Base-by-base conservation (phyloP, 2,888 invertebrate genomes). In the Phyto melanocephala region DNA sequence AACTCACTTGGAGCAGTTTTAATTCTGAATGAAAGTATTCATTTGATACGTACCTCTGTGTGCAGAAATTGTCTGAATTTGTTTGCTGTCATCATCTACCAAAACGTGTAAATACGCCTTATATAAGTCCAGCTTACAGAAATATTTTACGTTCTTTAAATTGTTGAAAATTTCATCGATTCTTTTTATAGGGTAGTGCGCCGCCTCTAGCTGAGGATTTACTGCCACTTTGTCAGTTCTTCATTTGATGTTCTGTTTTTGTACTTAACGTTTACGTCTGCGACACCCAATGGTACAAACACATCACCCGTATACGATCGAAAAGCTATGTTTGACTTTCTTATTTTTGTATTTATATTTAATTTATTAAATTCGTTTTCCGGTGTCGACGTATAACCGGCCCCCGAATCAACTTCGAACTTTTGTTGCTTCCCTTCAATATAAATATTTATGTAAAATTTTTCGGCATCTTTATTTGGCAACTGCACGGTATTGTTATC, bases 251-350 rank as follows among this genome's bases (percentile, higher is more conserved):
- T 2, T 28, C n/a, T 54, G 6, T 20, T 17, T 62, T 58, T 65
- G 28, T 71, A 81, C 7, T 20, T 58, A 1, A 71, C 76, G 50
- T 70, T 58, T 0, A 81, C 76, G 6, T 45, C 15, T 1, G 71
- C 80, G 10, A 76, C 65, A 0, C 81, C 81, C 2, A 81, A 6
- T 10, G 80, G 71, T 17, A 68, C 42, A 54, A 76, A 81, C 2
- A 77, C 24, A 42, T 77, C 47, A 0, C 67, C 72, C 2, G 72
- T 77, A n/a, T 76, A 76, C 0, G 76, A n/a, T 52, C 72, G 35
- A 50, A 76, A 76, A 37, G 60, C 76, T 11, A 76, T 68, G 5
- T 58, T 76, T 6, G 65, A 42, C 60, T 67, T 70, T 8, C 28
- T 4, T 0, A 78, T 37, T 28, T 8, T 4, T 11, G 10, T 10